Conservation (phyloP, 2,797 vertebrate genomes). For the Onychomys arenicola region DNA sequence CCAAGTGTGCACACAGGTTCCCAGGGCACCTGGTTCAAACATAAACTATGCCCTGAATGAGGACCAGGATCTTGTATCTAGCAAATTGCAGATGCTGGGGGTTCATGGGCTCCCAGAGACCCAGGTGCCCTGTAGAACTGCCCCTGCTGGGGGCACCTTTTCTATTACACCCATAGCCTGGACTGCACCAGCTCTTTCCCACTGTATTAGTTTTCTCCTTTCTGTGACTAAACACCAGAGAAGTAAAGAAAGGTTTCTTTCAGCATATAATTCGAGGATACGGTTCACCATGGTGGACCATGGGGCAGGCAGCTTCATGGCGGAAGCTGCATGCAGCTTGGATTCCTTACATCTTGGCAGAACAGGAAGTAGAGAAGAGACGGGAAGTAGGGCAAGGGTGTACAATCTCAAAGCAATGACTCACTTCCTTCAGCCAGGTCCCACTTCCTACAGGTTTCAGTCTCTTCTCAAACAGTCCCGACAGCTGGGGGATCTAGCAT, state of each 20-base stretch:
- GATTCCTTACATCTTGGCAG: neutral
- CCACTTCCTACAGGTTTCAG: neutral
- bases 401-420: neutral
- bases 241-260: neutral
- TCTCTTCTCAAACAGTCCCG: neutral
- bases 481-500: neutral
- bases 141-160: neutral
- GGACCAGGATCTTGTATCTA: neutral
- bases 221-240: neutral
- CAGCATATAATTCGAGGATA: neutral
- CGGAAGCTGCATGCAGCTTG: no score
- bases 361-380: neutral
- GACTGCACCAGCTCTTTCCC: neutral
- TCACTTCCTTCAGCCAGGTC: neutral
- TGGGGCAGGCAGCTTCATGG: neutral
- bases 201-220: neutral
- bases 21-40: neutral
- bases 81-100: neutral
- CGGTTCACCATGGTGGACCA: neutral
- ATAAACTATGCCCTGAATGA: neutral
- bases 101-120: neutral
- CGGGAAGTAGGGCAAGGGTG: neutral
- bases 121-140: no score
- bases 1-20: rapidly evolving
- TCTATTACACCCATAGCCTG: neutral